These are phyloP conservation scores for Myrmecobius fasciatus DNA, from an alignment of 2,113 vertebrate species.

Conservation along the genomic window DNA sequence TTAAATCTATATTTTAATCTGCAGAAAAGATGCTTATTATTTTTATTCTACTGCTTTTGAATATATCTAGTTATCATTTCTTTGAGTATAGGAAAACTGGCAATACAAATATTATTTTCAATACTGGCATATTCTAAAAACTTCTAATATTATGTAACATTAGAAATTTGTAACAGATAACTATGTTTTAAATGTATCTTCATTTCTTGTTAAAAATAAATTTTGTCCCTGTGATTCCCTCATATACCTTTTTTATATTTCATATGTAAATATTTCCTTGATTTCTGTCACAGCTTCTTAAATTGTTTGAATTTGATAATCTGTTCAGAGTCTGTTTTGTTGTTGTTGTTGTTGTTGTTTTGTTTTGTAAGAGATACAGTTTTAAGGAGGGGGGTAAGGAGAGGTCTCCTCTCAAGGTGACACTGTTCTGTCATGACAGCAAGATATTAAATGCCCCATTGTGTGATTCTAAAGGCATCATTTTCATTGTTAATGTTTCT, in stretches of 20 bases:
- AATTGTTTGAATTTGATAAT: slow-evolving; percentile 7
- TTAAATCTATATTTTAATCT: not conserved
- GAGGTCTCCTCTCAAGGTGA: not conserved
- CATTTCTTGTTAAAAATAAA: not conserved
- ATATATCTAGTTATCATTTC: not conserved
- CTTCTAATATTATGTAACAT: not conserved
- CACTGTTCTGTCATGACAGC: not conserved
- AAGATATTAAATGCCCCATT: not conserved
- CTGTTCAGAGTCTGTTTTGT: not conserved
- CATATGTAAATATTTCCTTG: too few relatives aligned
- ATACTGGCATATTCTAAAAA: not conserved
- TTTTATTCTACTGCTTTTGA: not conserved
- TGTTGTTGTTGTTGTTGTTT: not conserved
- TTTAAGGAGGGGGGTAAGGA: not conserved
- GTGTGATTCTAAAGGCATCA: slow-evolving; percentile 13
- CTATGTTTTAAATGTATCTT: not conserved
- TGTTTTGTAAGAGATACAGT: not conserved
- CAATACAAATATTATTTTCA: slow-evolving; percentile 8
- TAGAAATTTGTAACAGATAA: not conserved
- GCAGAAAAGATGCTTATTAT: not conserved
- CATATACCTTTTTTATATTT: too few relatives aligned
- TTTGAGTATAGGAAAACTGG: not conserved
- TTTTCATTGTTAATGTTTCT: not conserved
- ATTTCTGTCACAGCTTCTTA: not conserved
- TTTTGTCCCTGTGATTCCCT: not conserved